Base-by-base conservation (phyloP, 2,888 invertebrate genomes). In the Meloe dianella region DNA sequence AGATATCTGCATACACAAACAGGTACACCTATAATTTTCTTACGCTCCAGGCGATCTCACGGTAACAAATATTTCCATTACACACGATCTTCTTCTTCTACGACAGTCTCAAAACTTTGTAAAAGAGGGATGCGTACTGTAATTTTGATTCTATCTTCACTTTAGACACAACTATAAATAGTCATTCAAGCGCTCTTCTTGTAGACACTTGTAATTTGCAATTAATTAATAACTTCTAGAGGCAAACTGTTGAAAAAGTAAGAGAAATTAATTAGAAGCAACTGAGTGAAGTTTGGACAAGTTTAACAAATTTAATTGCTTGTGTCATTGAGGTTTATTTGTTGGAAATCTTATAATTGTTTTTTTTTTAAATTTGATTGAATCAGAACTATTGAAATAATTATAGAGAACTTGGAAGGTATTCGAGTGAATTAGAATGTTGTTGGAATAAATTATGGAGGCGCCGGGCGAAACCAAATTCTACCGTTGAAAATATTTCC, bases 281-380 rank as follows among this genome's bases (percentile, higher is more conserved):
- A 69, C 70, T 61, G 68, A 70, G 68, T 64, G 67, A 60, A 64
- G 60, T 63, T 64, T 57, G 64, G 65, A 61, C 65, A 70, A 74
- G 63, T 73, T 66, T 71, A 70, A 72, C 71, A 69, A 71, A 69
- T 72, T 72, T 74, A 74, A 74, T 74, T 74, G 71, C 74, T 72
- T 70, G 71, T 72, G 71, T 71, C 73, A 73, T 71, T 68, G 66
- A 65, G 70, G 70, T 68, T 72, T 65, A 66, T 59, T 60, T 64
- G 65, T 60, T 64, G 63, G 70, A 68, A 71, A 67, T 66, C 54
- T 64, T 73, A 72, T 73, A 71, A 72, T 69, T 72, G 66, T 70
- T 70, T 62, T 61, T 47, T 64, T 30, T 63, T 68, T 57, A 61
- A 70, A 70, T 70, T 70, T 61, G 63, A 66, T 58, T 65, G 57